Percentiles rank a stretch among this genome's conserved stretches.
Evolutionary conservation across 2,888 invertebrate genomes (phyloP).

Genomic region (Hypomecis atomaria): DNA sequence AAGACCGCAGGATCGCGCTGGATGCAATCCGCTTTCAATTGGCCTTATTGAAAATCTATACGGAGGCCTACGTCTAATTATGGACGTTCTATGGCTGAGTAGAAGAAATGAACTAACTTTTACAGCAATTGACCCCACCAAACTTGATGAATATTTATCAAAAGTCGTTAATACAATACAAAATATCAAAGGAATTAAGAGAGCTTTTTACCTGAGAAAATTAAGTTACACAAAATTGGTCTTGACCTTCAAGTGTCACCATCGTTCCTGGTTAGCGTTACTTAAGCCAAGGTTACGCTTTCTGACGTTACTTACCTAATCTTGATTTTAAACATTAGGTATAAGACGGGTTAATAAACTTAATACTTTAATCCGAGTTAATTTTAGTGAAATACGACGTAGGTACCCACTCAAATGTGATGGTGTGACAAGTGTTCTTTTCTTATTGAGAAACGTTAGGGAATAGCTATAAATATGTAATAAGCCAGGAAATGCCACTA

Average conservation of each 20-base stretch:
- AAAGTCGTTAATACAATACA: not conserved
- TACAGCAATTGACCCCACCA: too few relatives aligned
- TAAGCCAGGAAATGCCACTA: too few relatives aligned
- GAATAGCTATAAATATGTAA: too few relatives aligned
- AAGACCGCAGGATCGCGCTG: too few relatives aligned
- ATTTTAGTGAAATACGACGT: not conserved
- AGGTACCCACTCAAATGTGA: too few relatives aligned
- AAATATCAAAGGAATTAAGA: not conserved
- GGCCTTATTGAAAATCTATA: too few relatives aligned
- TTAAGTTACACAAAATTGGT: conserved; percentile 21
- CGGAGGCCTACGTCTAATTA: too few relatives aligned
- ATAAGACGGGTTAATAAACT: not conserved
- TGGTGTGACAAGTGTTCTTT: too few relatives aligned
- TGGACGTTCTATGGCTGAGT: too few relatives aligned
- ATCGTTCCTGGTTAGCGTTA: conserved; percentile 22
- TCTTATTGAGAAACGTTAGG: too few relatives aligned
- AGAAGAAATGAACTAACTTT: too few relatives aligned
- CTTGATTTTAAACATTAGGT: conserved; percentile 14
- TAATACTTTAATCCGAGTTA: not conserved
- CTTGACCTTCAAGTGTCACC: conserved; percentile 19
- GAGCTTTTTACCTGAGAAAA: conserved; percentile 6
- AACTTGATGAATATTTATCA: not conserved
- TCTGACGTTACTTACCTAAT: conserved; percentile 6
- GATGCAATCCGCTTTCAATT: too few relatives aligned
- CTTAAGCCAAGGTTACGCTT: conserved; percentile 20